Evolutionary conservation across 2,113 vertebrate species (phyloP).

Genomic region (Lepus americanus): DNA sequence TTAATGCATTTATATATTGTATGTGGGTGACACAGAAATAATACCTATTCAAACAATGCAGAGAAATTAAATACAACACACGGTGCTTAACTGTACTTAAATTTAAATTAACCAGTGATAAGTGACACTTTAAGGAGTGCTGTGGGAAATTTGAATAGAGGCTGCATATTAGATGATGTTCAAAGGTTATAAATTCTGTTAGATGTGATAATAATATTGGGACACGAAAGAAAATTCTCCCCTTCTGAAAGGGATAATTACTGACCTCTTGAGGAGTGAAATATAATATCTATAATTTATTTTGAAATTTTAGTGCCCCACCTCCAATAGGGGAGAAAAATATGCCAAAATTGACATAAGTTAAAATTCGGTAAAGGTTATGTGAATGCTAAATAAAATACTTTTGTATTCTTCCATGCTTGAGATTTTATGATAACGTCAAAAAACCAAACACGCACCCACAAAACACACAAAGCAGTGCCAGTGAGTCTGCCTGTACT

Average conservation of each 20-base stretch:
- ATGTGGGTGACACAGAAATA: background rate
- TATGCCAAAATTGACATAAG: background rate
- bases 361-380: background rate
- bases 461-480: background rate
- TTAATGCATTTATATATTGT: background rate
- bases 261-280: background rate
- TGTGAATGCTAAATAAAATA: background rate
- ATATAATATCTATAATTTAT: background rate
- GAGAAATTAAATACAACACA: background rate
- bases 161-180: background rate
- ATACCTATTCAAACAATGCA: background rate
- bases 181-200: slow-evolving; percentile 16
- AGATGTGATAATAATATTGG: background rate
- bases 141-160: background rate
- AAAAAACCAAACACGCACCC: background rate
- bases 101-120: background rate
- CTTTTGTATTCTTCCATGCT: background rate
- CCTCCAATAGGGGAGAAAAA: background rate
- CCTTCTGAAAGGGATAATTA: background rate
- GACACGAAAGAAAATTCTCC: background rate
- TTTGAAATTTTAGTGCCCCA: background rate
- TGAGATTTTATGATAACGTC: background rate
- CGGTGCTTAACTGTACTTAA: background rate
- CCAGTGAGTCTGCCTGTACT: background rate
- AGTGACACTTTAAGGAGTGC: background rate